phyloP scores from a whole-genome alignment of 2,113 vertebrate species.

The Eulemur rufifrons region DNA sequence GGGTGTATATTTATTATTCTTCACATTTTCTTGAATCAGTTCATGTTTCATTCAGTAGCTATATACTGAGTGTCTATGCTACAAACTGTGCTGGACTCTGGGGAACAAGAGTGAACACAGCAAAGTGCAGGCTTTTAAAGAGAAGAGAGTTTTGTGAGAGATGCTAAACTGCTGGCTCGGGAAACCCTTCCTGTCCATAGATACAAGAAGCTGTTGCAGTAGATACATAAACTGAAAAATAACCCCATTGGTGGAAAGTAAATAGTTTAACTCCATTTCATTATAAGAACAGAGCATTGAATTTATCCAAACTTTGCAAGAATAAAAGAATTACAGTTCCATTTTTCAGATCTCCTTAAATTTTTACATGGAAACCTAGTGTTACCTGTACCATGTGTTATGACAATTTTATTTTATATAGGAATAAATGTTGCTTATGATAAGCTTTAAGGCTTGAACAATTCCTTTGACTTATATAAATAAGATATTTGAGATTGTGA shows the following conservation, averaged over 20 bases:
- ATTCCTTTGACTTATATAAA: not conserved
- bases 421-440: not conserved
- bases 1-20: constrained; percentile 9
- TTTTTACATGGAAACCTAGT: not conserved
- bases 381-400: no score
- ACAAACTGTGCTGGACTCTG: not conserved
- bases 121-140: not conserved
- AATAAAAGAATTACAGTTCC: not conserved
- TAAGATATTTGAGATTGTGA: not conserved
- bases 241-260: not conserved
- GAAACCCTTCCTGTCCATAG: not conserved
- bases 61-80: not conserved
- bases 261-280: not conserved
- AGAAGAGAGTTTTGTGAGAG: not conserved
- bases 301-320: not conserved
- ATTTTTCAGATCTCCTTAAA: not conserved
- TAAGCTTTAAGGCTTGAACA: not conserved
- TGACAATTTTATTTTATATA: not conserved
- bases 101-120: not conserved
- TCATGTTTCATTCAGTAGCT: not conserved
- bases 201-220: not conserved
- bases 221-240: not conserved
- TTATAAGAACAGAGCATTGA: not conserved
- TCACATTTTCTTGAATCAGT: not conserved
- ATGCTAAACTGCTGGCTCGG: not conserved